These are phyloP conservation scores for Cheilosia pagana DNA, from an alignment of 2,888 invertebrate species.

Conservation along the genomic window DNA sequence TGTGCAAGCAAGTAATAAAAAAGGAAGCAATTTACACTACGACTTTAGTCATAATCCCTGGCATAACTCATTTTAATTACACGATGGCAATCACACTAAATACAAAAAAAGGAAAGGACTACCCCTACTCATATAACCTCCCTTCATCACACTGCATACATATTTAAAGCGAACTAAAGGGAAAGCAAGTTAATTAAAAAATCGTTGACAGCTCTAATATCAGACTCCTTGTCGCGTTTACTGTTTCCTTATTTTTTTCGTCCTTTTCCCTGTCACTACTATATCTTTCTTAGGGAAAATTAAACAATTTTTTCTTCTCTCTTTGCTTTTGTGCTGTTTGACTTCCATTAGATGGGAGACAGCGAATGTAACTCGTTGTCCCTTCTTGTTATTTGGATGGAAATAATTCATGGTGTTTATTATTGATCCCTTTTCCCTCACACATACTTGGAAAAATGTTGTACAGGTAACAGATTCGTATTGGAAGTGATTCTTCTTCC, in stretches of 20 bases:
- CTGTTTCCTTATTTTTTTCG: not conserved
- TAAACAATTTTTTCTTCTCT: not conserved
- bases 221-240: slow-evolving; percentile 34
- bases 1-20: not conserved
- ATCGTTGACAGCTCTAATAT: slow-evolving; percentile 63
- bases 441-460: not conserved
- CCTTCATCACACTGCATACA: not conserved
- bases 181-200: slow-evolving; percentile 63
- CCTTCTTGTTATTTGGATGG: slow-evolving; percentile 16
- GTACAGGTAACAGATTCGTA: not conserved
- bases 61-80: slow-evolving; percentile 70
- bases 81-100: slow-evolving; percentile 52
- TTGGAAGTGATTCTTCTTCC: not conserved
- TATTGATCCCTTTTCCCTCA: slow-evolving; percentile 12
- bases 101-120: not conserved
- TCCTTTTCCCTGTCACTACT: not conserved
- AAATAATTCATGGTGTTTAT: slow-evolving; percentile 34
- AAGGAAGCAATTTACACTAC: slow-evolving; percentile 12
- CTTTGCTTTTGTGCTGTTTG: slow-evolving; percentile 2
- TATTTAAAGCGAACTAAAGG: not conserved
- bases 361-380: slow-evolving; percentile 5
- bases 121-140: not conserved
- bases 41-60: slow-evolving; percentile 51
- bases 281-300: not conserved
- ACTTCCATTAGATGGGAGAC: slow-evolving; percentile 9